Evolutionary conservation across 30 jellyfish, hydroid and myxozoan genomes (phyloP).

Genomic region (Pelagia noctiluca): DNA sequence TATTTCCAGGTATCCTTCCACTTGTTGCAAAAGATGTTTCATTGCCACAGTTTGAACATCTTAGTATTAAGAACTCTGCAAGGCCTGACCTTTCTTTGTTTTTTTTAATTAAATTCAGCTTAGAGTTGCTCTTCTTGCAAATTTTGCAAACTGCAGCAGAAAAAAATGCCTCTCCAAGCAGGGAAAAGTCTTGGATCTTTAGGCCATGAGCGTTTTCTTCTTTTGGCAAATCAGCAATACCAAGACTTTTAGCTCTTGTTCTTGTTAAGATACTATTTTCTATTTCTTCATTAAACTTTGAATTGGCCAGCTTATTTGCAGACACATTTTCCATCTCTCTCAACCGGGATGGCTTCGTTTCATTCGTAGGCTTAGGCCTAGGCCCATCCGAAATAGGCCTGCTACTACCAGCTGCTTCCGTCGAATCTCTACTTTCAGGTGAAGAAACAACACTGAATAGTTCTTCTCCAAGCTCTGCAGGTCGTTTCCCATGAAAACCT

Average conservation of each 20-base stretch:
- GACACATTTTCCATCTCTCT: conserved; percentile 15
- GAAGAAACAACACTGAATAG: neutral
- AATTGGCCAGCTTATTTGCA: conserved; percentile 29
- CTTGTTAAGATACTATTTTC: conserved; percentile 4
- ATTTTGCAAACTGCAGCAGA: too few species aligned
- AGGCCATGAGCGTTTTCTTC: conserved; percentile 25
- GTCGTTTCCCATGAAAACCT: neutral
- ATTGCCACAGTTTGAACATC: neutral
- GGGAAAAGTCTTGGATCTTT: conserved; percentile 39
- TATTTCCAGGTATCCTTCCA: neutral
- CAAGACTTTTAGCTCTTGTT: neutral
- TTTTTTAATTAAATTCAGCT: too few species aligned
- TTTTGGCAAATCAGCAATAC: conserved; percentile 10
- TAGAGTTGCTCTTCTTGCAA: too few species aligned
- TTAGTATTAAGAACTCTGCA: neutral
- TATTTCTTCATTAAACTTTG: conserved; percentile 1
- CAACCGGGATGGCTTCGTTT: neutral
- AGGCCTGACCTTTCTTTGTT: too few species aligned
- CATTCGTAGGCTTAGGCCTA: neutral
- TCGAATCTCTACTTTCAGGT: too few species aligned
- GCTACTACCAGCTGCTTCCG: neutral
- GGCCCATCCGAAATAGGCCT: neutral
- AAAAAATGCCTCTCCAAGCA: neutral
- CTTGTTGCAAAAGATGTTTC: neutral
- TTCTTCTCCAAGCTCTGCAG: neutral